These are phyloP conservation scores for Parauchenoglanis punctatus DNA, from an alignment of 2,797 vertebrate genomes.

Conservation along the genomic window DNA sequence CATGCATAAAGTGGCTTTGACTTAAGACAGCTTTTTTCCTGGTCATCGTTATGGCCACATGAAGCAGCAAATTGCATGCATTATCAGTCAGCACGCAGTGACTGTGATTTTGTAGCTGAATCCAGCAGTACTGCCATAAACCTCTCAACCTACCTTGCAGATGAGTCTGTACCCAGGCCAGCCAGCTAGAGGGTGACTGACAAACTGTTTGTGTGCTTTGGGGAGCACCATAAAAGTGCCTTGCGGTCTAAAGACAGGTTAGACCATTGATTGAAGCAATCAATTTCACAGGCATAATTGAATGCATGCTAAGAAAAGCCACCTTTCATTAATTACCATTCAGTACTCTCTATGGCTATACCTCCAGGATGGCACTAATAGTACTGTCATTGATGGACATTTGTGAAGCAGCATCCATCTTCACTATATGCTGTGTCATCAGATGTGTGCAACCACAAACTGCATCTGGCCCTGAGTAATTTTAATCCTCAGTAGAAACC, in stretches of 20 bases:
- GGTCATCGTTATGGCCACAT: neutral
- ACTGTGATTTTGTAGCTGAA: neutral
- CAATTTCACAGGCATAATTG: constrained; percentile 2
- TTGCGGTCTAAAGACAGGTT: neutral
- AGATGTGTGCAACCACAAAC: neutral
- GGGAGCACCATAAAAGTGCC: neutral
- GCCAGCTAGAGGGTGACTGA: constrained; percentile 1
- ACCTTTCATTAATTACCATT: constrained; percentile 8
- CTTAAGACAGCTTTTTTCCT: neutral
- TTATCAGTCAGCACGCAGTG: neutral
- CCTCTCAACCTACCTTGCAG: neutral
- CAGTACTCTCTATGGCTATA: neutral
- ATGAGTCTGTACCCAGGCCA: neutral
- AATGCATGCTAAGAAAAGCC: neutral
- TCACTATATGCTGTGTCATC: neutral
- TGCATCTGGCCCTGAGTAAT: neutral
- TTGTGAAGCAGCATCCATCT: neutral
- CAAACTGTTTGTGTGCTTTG: constrained; percentile 3
- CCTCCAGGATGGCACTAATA: neutral
- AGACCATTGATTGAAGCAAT: neutral
- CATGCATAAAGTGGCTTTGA: neutral
- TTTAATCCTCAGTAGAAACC: neutral
- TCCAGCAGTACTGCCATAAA: neutral
- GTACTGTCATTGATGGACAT: neutral
- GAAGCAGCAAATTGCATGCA: neutral